Evolutionary conservation across 2,113 vertebrate genomes (phyloP).

Genomic region (Rhadina sibilatrix): DNA sequence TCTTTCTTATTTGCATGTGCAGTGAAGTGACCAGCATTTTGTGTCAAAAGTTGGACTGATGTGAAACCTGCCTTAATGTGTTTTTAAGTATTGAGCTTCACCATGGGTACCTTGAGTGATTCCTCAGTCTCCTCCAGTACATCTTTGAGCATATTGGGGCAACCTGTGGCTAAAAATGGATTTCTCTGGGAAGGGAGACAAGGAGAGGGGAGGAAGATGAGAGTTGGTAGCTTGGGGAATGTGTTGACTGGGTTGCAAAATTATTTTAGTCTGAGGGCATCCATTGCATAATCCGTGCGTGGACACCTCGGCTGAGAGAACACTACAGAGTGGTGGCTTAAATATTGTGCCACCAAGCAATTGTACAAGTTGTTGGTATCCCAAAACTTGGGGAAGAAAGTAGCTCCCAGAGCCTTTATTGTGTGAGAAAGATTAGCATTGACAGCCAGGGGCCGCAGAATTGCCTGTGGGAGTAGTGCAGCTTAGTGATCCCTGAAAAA

Average conservation of each 20-base stretch:
- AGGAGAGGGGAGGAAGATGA: not conserved
- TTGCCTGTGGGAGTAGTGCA: slow-evolving; percentile 10
- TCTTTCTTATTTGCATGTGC: slow-evolving; percentile 65
- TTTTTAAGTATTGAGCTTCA: slow-evolving; percentile 61
- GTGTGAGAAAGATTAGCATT: not conserved
- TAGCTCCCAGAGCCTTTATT: slow-evolving; percentile 65
- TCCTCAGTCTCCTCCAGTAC: slow-evolving; percentile 48
- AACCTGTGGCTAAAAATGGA: not conserved
- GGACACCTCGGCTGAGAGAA: not conserved
- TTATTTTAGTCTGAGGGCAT: slow-evolving; percentile 1
- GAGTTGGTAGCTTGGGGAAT: not conserved
- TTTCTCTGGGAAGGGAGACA: not conserved
- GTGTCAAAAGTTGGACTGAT: slow-evolving; percentile 10
- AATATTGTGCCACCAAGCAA: not conserved
- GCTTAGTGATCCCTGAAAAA: not conserved
- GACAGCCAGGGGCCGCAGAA: not conserved
- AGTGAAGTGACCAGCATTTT: slow-evolving; percentile 62
- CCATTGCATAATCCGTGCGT: not conserved
- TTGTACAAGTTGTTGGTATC: slow-evolving; percentile 49
- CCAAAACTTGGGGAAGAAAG: slow-evolving; percentile 60
- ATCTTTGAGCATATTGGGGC: slow-evolving; percentile 28
- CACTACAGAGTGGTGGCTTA: not conserved
- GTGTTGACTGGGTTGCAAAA: not conserved
- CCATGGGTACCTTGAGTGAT: slow-evolving; percentile 37
- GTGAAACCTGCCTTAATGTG: slow-evolving; percentile 63